Base-by-base conservation (phyloP, 2,797 vertebrate species). In the Eutrigla gurnardus region DNA sequence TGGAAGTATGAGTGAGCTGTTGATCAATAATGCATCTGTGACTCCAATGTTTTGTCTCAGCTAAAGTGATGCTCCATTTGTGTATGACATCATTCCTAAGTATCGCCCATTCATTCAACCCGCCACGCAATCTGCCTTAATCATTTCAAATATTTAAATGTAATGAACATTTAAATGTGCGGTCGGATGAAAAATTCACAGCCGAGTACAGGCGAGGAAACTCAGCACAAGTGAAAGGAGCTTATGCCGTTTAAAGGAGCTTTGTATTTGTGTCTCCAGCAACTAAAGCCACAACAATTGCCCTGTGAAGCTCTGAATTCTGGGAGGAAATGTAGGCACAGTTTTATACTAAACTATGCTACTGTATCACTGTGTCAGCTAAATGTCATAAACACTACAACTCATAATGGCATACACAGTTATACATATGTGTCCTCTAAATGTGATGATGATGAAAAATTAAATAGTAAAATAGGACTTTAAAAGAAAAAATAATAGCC, bases 11-110 rank as follows among this genome's bases (percentile, higher is more conserved):
- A 64, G 33, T 52, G 37, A 78, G 60, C 36, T 63, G 37, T 15
- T 61, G 49, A 78, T 82, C 68, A 77, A 77, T 81, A 79, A 85
- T 77, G 13, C 61, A 72, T 64, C 72, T 25, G n/a, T 45, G 65
- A 57, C 43, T 73, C 52, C 36, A 58, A 2, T 73, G 46, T 81
- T 78, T 32, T 36, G 33, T 68, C 35, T 67, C 13, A 70, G 40
- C 46, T 67, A 37, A 72, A 73, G 57, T 45, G 68, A 70, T 54
- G 60, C 7, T 13, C 52, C 42, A 61, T 50, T 65, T 73, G 47
- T 61, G 52, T 14, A 17, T 62, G 40, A 25, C 6, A 54, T 63
- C 45, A 43, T 66, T 66, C 0, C 1, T 46, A 36, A 15, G 36
- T 42, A 61, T 62, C 46, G 6, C 42, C 42, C 42, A 4, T 54